Percentiles rank a stretch among this genome's conserved stretches.
phyloP scores from a whole-genome alignment of 2,113 vertebrate species.

The Ptilonorhynchus violaceus region DNA sequence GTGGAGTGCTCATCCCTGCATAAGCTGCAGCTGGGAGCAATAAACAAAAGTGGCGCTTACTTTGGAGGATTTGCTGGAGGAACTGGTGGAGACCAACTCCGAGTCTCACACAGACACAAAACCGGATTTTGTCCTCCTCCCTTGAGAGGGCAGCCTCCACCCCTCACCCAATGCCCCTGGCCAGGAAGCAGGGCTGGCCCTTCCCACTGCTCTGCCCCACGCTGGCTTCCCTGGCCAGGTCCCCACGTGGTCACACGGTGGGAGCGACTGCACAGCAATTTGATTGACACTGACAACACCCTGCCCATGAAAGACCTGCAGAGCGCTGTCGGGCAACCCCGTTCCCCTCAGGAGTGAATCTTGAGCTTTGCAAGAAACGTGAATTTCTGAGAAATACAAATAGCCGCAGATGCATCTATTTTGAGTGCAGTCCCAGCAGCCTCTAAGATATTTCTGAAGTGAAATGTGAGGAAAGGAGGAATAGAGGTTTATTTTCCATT shows the following conservation, averaged over 20 bases:
- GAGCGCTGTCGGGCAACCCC: slow-evolving; percentile 6
- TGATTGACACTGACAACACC: slow-evolving; percentile 42
- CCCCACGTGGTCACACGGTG: fast-evolving
- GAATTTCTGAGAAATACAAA: neutral
- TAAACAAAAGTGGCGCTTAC: neutral
- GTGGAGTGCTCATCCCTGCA: neutral
- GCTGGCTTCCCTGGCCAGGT: neutral
- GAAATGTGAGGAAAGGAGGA: neutral
- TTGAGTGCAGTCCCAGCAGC: neutral
- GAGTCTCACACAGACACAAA: neutral
- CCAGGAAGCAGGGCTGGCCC: neutral
- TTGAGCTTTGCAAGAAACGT: neutral
- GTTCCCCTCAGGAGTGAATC: neutral
- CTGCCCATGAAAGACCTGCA: slow-evolving; percentile 33
- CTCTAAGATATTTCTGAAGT: neutral
- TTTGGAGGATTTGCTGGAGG: neutral
- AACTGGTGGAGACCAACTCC: neutral
- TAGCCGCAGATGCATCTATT: neutral
- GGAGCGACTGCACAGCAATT: slow-evolving; percentile 21
- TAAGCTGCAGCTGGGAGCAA: neutral
- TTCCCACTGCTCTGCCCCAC: fast-evolving
- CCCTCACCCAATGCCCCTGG: fast-evolving
- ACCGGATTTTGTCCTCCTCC: neutral
- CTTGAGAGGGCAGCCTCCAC: neutral
- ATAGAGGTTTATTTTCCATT: neutral